These are phyloP conservation scores for Trachymyrmex septentrionalis DNA, from an alignment of 1,140 invertebrate species.

Conservation along the genomic window DNA sequence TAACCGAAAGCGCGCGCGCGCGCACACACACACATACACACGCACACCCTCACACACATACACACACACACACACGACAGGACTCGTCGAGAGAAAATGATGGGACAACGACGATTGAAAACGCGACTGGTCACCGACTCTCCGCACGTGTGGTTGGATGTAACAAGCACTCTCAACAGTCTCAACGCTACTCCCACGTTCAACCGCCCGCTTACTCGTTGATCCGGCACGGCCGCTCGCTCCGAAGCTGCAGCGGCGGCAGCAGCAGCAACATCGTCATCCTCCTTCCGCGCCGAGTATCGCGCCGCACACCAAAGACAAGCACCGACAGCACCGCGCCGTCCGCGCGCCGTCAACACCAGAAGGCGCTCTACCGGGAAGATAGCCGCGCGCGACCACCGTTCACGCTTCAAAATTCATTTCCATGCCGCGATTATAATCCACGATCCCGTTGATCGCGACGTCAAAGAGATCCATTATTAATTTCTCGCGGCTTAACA, in stretches of 20 bases:
- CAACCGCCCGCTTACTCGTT: constrained; percentile 30
- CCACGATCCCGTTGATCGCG: neutral
- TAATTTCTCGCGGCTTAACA: neutral
- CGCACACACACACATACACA: neutral
- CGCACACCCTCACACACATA: neutral
- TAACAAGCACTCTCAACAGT: constrained; percentile 30
- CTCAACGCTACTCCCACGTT: no score
- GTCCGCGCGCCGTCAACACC: constrained; percentile 66
- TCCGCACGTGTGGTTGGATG: neutral
- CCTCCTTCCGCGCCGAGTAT: constrained; percentile 65
- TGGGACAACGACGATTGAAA: neutral
- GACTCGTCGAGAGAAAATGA: neutral
- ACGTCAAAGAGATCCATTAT: neutral
- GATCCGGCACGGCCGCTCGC: constrained; percentile 3
- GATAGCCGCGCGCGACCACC: constrained; percentile 37
- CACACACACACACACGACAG: neutral
- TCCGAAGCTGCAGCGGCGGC: constrained; percentile 50
- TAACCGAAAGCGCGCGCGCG: constrained; percentile 23
- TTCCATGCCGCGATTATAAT: neutral
- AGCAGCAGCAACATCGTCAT: constrained; percentile 68
- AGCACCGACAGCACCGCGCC: constrained; percentile 66
- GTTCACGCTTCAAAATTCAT: constrained; percentile 37
- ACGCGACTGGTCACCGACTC: constrained; percentile 32
- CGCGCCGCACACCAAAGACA: constrained; percentile 60
- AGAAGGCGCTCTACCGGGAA: constrained; percentile 71